Conservation (phyloP, 2,113 vertebrate genomes). For the Pagrus major region DNA sequence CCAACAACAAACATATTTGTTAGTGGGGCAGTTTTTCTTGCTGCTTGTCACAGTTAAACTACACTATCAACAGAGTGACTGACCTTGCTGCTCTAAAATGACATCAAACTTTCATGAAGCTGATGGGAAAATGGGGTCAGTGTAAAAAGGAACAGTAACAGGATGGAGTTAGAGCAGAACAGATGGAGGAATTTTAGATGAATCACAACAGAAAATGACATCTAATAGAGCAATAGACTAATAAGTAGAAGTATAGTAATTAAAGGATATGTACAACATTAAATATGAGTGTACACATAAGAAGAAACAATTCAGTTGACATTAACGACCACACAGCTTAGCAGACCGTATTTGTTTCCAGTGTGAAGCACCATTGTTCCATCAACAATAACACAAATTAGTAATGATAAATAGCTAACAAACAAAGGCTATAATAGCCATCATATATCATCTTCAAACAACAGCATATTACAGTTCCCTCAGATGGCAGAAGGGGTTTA, state of each 20-base stretch:
- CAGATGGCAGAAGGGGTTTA: background rate
- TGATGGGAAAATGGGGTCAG: background rate
- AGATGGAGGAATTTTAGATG: too few species aligned
- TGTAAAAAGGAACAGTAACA: background rate
- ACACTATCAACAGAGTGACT: background rate
- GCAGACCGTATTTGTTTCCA: background rate
- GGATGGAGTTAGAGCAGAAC: too few species aligned
- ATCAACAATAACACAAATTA: background rate
- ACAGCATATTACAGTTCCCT: background rate
- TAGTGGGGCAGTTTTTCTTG: too few species aligned
- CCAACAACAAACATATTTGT: too few species aligned
- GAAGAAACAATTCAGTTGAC: background rate
- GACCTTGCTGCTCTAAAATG: background rate
- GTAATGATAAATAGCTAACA: background rate
- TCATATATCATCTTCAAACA: background rate
- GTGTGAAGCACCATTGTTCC: background rate
- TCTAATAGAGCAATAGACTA: background rate
- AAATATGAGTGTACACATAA: background rate
- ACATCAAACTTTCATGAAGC: constrained; percentile 7
- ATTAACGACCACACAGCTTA: background rate
- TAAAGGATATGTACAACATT: background rate
- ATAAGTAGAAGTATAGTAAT: background rate
- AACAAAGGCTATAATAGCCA: background rate
- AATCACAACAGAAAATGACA: background rate
- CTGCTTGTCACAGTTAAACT: background rate